Evolutionary conservation across 2,888 invertebrate species (phyloP), one percentile per base, ranked within the genome.

Genomic region (Ligdia adustata): DNA sequence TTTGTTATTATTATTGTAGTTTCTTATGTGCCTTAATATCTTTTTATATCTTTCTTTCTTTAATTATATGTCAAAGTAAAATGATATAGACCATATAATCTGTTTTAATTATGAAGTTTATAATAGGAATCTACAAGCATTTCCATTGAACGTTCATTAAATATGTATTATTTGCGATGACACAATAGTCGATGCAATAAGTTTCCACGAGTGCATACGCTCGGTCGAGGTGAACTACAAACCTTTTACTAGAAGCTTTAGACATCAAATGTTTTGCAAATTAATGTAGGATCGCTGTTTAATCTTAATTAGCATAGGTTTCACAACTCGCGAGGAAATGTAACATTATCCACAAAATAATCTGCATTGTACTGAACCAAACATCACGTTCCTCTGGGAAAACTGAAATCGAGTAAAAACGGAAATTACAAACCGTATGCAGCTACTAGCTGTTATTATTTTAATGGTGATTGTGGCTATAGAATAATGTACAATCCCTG

Each of bases 301-400:
- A n/a, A n/a, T n/a, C n/a, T n/a, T 12, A 31, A 26, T 37, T 20
- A 26, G 9, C 6, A 40, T 16, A 22, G 9, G 13, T 33, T 27
- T 9, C 18, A 7, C 28, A 9, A 15, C 12, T 22, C 14, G n/a
- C 7, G 7, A 12, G 28, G 32, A 13, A 35, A 34, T 35, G 40
- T 47, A 45, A 49, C 37, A 9, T 39, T 31, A 31, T 15, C 16
- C 15, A 7, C 18, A 49, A 41, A 29, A 26, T 42, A 26, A 47
- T 47, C 15, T 38, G 31, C 16, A 16, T 39, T 6, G 6, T 22
- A 6, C 32, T 24, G 28, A 51, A 47, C 24, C 37, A 45, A 55
- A 53, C 53, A 53, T 45, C 57, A 57, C 57, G 57, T 52, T 37
- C 35, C 49, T 49, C 59, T 31, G 44, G 27, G 45, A 57, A 55